A percentile compares a stretch with the other conserved stretches of the same genome.
These are phyloP conservation scores for Drosophila tristis DNA, from an alignment of 1,140 invertebrate genomes.

Conservation along the genomic window DNA sequence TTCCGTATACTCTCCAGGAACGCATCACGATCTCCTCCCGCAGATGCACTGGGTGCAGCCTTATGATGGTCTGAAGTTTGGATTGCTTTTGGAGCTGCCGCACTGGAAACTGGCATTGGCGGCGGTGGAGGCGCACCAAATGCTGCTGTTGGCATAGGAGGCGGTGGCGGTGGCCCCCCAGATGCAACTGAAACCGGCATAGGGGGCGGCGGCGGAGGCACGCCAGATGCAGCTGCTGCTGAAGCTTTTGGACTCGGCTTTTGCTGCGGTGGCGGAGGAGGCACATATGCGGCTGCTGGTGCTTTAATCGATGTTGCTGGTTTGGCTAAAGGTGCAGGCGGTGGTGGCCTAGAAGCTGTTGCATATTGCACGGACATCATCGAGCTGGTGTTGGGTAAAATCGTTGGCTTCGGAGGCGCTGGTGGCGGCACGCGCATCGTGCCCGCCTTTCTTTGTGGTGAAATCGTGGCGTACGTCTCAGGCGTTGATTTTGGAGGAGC, in stretches of 20 bases:
- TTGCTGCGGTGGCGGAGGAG: slow-evolving; percentile 32
- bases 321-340: slow-evolving; percentile 34
- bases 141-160: not conserved
- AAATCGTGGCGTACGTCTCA: slow-evolving; percentile 59
- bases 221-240: slow-evolving; percentile 2
- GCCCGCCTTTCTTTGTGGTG: slow-evolving; percentile 54
- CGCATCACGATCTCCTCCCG: slow-evolving; percentile 58
- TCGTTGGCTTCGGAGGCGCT: slow-evolving; percentile 61
- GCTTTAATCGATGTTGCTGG: slow-evolving; percentile 21
- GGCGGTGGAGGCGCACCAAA: slow-evolving; percentile 38
- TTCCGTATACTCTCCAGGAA: slow-evolving; percentile 72
- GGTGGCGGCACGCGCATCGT: slow-evolving; percentile 62
- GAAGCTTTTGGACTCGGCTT: not conserved
- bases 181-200: not conserved
- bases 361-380: slow-evolving; percentile 26
- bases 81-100: slow-evolving; percentile 21
- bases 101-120: slow-evolving; percentile 11
- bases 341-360: slow-evolving; percentile 26
- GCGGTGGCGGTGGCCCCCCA: slow-evolving; percentile 28
- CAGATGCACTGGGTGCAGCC: slow-evolving; percentile 12
- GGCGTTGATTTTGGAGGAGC: slow-evolving; percentile 12
- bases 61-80: slow-evolving; percentile 42
- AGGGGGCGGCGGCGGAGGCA: slow-evolving; percentile 28
- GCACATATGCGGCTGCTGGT: slow-evolving; percentile 11
- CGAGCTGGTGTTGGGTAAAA: slow-evolving; percentile 34